A percentile compares a stretch with the other conserved stretches of the same genome.
Conservation (phyloP, 2,797 vertebrate genomes). For the Malurus leucopterus region DNA sequence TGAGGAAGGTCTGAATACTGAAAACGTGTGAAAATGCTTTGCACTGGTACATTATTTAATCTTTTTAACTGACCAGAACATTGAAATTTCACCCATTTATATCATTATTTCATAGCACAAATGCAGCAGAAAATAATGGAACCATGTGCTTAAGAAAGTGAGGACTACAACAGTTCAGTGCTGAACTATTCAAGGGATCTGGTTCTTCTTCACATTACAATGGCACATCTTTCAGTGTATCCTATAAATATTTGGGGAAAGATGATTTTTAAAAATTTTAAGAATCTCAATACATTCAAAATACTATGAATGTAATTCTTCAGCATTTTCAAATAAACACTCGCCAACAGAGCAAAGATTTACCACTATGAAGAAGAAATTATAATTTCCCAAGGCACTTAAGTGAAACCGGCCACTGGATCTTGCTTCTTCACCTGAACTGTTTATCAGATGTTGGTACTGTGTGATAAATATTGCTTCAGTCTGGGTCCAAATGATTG, state of each 20-base stretch:
- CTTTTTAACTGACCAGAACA: neutral
- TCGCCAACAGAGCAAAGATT: neutral
- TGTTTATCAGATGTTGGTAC: neutral
- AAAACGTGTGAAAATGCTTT: neutral
- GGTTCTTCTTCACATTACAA: neutral
- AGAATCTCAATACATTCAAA: neutral
- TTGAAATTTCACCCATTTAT: neutral
- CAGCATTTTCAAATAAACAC: neutral
- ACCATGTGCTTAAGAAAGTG: neutral
- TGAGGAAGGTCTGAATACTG: neutral
- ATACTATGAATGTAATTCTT: neutral
- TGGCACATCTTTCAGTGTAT: rapidly evolving
- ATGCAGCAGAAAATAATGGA: neutral
- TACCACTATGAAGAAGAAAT: neutral
- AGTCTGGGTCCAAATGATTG: neutral
- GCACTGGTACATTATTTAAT: neutral
- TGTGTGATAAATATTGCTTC: neutral
- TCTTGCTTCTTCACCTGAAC: neutral
- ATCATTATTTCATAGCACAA: neutral
- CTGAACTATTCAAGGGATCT: neutral
- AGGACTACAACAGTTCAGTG: neutral
- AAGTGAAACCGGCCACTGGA: neutral
- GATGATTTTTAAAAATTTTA: neutral
- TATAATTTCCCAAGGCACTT: rapidly evolving
- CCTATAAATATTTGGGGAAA: neutral